Evolutionary conservation across 2,797 vertebrate species (phyloP).

Genomic region (Eutrigla gurnardus): DNA sequence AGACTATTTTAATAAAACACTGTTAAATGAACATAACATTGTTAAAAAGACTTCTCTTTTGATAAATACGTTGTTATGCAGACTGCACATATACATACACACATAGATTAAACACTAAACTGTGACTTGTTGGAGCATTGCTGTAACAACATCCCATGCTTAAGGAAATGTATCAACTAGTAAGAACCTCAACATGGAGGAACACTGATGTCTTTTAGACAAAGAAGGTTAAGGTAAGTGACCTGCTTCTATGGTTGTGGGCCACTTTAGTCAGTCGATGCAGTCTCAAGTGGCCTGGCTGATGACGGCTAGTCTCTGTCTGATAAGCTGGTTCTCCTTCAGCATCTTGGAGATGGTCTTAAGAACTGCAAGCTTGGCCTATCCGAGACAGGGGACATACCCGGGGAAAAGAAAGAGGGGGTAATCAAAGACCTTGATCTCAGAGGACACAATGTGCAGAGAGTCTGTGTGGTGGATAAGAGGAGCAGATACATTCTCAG

Average conservation of each 20-base stretch:
- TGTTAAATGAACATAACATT: slow-evolving; percentile 10
- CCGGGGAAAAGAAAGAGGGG: slow-evolving; percentile 2
- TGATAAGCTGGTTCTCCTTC: slow-evolving; percentile 88
- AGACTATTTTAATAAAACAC: slow-evolving; percentile 26
- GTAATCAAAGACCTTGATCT: neutral
- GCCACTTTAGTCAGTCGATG: neutral
- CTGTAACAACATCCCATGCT: neutral
- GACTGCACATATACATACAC: neutral
- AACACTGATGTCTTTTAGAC: neutral
- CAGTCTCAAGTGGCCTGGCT: slow-evolving; percentile 43
- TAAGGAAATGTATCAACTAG: slow-evolving; percentile 1
- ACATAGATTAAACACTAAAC: neutral
- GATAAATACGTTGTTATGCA: slow-evolving; percentile 4
- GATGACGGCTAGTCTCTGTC: slow-evolving; percentile 80
- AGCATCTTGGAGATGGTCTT: slow-evolving; percentile 90
- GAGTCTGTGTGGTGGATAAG: neutral
- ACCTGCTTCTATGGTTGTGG: neutral
- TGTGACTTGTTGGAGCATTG: neutral
- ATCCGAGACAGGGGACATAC: slow-evolving; percentile 24
- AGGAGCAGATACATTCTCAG: neutral
- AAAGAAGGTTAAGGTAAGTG: neutral
- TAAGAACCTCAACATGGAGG: slow-evolving; percentile 2
- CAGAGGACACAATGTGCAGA: neutral
- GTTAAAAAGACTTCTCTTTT: neutral
- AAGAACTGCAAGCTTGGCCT: slow-evolving; percentile 83